Percentiles rank a stretch among this genome's conserved stretches.
These are phyloP conservation scores for Azemiops feae DNA, from an alignment of 2,113 vertebrate genomes.

Conservation along the genomic window DNA sequence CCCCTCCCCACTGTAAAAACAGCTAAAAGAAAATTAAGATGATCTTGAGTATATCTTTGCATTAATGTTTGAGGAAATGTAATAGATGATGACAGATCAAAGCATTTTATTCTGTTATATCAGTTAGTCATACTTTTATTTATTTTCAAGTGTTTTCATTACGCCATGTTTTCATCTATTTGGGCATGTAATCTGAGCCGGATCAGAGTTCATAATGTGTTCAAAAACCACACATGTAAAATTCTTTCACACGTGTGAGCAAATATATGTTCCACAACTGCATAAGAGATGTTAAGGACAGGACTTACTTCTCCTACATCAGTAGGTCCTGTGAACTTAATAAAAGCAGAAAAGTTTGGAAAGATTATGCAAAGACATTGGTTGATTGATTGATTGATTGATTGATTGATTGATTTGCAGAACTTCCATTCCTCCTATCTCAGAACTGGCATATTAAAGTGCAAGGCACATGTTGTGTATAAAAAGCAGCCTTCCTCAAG, in stretches of 20 bases:
- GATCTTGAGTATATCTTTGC: background rate
- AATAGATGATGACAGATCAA: background rate
- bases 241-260: background rate
- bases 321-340: background rate
- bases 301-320: background rate
- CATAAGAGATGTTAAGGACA: background rate
- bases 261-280: background rate
- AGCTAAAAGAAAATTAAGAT: background rate
- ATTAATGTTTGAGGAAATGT: background rate
- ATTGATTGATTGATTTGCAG: background rate
- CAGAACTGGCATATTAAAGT: background rate
- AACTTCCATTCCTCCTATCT: background rate
- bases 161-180: background rate
- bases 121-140: background rate
- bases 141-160: background rate
- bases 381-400: background rate
- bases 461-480: background rate
- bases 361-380: background rate
- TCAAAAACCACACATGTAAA: background rate
- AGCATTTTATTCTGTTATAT: background rate
- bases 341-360: background rate
- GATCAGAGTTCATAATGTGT: background rate
- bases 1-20: background rate
- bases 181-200: background rate
- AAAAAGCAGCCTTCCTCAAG: background rate